phyloP scores from a whole-genome alignment of 1,140 invertebrate species.

The Heliothis virescens region DNA sequence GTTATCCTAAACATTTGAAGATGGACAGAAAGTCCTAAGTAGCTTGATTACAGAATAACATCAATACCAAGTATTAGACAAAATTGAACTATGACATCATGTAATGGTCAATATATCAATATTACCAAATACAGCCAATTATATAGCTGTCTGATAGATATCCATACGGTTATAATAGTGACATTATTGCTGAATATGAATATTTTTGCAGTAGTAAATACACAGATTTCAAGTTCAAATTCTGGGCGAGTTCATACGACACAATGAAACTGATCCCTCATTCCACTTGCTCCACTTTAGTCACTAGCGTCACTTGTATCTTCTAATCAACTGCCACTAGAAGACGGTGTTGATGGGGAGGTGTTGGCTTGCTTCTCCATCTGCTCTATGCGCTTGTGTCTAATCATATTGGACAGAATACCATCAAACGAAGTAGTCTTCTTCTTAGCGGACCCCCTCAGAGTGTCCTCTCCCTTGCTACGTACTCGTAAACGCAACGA shows the following conservation, averaged over 20 bases:
- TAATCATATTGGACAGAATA: slow-evolving; percentile 90
- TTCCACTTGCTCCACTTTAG: neutral
- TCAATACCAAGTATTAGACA: too few species aligned
- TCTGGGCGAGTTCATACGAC: neutral
- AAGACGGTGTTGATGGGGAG: slow-evolving; percentile 62
- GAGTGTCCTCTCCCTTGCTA: slow-evolving; percentile 88
- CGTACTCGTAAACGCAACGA: slow-evolving; percentile 88
- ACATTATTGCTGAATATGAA: too few species aligned
- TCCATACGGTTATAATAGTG: too few species aligned
- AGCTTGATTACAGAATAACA: too few species aligned
- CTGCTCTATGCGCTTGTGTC: slow-evolving; percentile 89
- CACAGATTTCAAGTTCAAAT: too few species aligned
- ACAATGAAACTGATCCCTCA: neutral
- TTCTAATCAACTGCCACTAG: slow-evolving; percentile 57
- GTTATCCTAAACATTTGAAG: neutral
- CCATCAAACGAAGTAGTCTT: slow-evolving; percentile 92
- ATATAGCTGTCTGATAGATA: too few species aligned
- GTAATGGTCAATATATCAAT: too few species aligned
- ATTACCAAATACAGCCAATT: too few species aligned
- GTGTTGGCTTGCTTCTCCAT: slow-evolving; percentile 82
- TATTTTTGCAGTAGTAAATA: too few species aligned
- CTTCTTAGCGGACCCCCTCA: slow-evolving; percentile 91
- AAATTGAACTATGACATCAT: too few species aligned
- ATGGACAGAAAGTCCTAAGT: too few species aligned
- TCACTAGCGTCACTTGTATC: slow-evolving; percentile 19